Percentiles rank a stretch among this genome's conserved stretches.
phyloP scores from a whole-genome alignment of 1,140 invertebrate genomes.

The Rhyacophila brunnea region DNA sequence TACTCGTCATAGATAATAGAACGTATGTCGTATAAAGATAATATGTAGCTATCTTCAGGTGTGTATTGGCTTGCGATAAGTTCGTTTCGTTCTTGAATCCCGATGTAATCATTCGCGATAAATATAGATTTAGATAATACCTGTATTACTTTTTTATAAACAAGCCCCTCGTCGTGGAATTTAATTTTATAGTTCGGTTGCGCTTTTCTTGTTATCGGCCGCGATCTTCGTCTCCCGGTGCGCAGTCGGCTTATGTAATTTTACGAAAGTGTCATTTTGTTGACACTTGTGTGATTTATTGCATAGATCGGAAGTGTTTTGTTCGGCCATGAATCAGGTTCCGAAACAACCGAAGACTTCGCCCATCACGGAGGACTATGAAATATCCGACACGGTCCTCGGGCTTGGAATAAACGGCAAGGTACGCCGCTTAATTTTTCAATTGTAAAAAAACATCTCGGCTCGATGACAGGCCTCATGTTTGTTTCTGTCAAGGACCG shows the following conservation, averaged over 20 bases:
- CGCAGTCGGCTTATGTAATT: constrained; percentile 16
- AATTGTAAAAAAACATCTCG: neutral
- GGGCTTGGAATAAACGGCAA: constrained; percentile 98
- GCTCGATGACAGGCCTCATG: neutral
- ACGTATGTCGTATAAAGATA: no score
- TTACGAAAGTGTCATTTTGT: constrained; percentile 3
- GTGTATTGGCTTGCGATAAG: no score
- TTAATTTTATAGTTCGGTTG: no score
- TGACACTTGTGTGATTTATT: constrained; percentile 7
- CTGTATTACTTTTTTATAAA: no score
- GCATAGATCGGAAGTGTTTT: neutral
- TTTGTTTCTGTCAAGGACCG: neutral
- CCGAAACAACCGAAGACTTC: constrained; percentile 68
- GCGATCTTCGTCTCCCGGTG: no score
- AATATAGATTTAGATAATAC: no score
- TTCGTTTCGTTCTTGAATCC: no score
- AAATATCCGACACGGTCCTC: constrained; percentile 90
- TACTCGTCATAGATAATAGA: no score
- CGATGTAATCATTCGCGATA: no score
- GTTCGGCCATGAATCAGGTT: constrained; percentile 45
- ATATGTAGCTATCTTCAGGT: no score
- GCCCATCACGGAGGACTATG: constrained; percentile 88
- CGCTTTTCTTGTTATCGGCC: no score
- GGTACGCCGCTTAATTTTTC: constrained; percentile 49
- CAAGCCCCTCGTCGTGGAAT: no score